These are phyloP conservation scores for Atta texana DNA, from an alignment of 1,140 invertebrate species.

Conservation along the genomic window DNA sequence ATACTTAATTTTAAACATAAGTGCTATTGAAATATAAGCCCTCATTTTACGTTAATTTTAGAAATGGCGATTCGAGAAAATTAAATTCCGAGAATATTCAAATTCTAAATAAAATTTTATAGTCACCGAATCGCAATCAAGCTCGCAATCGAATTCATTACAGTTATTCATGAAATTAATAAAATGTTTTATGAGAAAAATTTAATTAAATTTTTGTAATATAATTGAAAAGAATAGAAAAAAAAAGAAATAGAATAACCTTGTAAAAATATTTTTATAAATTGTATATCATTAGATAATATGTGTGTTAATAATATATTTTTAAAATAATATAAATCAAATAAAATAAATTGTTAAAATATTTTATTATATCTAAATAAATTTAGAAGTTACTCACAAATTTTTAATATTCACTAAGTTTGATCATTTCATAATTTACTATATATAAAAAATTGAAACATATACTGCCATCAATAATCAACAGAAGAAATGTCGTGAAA, in stretches of 20 bases:
- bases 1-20: not conserved
- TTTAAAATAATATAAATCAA: conserved; percentile 1
- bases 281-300: not conserved
- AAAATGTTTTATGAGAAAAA: conserved; percentile 10
- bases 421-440: not conserved
- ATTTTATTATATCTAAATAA: too few species aligned
- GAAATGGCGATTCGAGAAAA: not conserved
- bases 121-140: not conserved
- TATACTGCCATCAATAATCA: not conserved
- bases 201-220: conserved; percentile 9
- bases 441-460: not conserved
- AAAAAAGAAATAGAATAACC: not conserved
- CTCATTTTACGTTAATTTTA: not conserved
- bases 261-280: conserved; percentile 15
- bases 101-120: conserved; percentile 32
- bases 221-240: not conserved
- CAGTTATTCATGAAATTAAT: conserved; percentile 4
- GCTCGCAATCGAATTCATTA: not conserved
- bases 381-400: too few species aligned
- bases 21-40: not conserved
- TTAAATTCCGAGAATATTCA: not conserved
- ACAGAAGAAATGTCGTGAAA: not conserved
- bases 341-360: not conserved
- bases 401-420: not conserved
- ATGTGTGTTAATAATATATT: not conserved